A percentile compares a stretch with the other conserved stretches of the same genome.
Evolutionary conservation across 2,113 vertebrate species (phyloP).

Genomic region (Macaca mulatta): DNA sequence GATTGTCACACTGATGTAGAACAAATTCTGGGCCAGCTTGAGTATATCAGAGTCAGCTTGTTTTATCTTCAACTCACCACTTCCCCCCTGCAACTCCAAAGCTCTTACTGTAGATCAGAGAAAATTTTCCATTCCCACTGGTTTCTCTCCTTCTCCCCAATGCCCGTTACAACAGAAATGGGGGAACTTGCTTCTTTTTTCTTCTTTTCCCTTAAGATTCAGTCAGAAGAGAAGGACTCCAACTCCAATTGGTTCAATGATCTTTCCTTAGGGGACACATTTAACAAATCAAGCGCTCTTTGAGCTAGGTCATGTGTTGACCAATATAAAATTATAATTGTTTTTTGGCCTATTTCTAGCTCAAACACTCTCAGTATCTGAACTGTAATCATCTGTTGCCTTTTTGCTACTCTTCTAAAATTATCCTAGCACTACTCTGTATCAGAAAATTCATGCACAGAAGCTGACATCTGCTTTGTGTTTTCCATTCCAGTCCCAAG

Average conservation of each 20-base stretch:
- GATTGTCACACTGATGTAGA: background rate
- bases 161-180: background rate
- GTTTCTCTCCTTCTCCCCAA: background rate
- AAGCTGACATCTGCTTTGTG: background rate
- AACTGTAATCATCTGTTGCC: background rate
- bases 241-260: background rate
- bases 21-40: background rate
- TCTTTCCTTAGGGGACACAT: background rate
- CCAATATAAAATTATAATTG: background rate
- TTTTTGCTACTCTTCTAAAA: background rate
- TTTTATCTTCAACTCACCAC: background rate
- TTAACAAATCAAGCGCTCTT: background rate
- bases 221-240: background rate
- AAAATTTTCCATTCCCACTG: background rate
- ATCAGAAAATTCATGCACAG: background rate
- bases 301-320: background rate
- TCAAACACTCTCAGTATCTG: background rate
- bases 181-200: background rate
- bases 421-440: background rate
- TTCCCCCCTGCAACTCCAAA: fast-evolving
- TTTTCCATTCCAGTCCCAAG: background rate
- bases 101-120: background rate
- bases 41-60: background rate
- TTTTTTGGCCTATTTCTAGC: background rate
- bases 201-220: background rate